Base-by-base conservation (phyloP, 2,797 vertebrate species). In the Malurus splendens region DNA sequence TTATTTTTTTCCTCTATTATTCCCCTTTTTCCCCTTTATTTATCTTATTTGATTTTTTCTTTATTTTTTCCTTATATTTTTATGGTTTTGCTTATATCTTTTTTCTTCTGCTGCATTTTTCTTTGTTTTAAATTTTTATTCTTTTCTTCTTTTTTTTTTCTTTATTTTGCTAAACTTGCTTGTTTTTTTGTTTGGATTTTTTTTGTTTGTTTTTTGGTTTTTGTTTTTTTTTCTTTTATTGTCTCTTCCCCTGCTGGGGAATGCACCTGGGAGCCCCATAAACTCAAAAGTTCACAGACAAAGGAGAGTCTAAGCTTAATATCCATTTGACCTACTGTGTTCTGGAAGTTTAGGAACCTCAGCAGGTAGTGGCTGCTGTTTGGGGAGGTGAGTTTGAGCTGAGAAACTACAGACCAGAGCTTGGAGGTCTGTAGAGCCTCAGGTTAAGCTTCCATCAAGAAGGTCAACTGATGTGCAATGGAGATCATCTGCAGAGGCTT, bases 81-180 rank as follows among this genome's bases (percentile, higher is more conserved):
- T 33, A 33, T 33, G 33, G 33, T 33, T 33, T 33, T 33, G 33
- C 33, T 52, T 11, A 22, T 4, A 18, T 15, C 3, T 47, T 33
- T 24, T 7, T 24, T 28, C 14, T 4, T 23, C 65, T 41, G 33
- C 33, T 8, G 4, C 3, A 18, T 51, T 38, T 23, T 42, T 3
- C 5, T 60, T 32, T 52, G 5, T 7, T 39, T 19, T 27, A 8
- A 18, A 4, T 32, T 60, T 60, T 60, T 50, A 8, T 16, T 20
- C 4, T 61, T 51, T 28, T 41, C 5, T 28, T 44, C 4, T 60
- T n/a, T 8, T 2, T 5, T 39, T 6, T 22, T 44, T 32, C 5
- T 8, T 4, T 24, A 8, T 2, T 9, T 1, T 13, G 17, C 7
- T 5, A 7, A 10, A 3, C 4, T 14, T 4, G 14, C 15, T 42